Percentiles rank a stretch among this genome's conserved stretches.
Evolutionary conservation across 2,888 invertebrate species (phyloP).

Genomic region (Tetropium fuscum): DNA sequence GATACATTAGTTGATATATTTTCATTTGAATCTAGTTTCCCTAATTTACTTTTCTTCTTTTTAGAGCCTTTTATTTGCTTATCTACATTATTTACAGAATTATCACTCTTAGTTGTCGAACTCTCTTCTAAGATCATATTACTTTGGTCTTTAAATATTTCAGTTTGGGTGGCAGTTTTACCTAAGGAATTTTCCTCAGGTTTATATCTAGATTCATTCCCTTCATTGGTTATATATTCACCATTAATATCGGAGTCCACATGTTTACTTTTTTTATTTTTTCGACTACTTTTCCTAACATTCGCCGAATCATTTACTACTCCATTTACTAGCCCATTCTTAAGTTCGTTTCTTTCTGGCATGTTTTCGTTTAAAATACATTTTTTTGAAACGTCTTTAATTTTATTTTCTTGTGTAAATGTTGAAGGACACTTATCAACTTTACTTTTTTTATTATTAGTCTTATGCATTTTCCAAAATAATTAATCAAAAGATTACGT

Average conservation of each 20-base stretch:
- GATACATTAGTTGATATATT: constrained; percentile 46
- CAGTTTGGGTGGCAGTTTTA: constrained; percentile 27
- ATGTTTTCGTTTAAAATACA: constrained; percentile 41
- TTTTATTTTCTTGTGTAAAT: constrained; percentile 38
- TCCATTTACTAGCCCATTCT: constrained; percentile 52
- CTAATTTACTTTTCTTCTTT: constrained; percentile 46
- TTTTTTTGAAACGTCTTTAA: constrained; percentile 42
- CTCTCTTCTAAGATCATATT: constrained; percentile 39
- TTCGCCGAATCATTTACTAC: constrained; percentile 35
- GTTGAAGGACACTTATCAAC: constrained; percentile 52
- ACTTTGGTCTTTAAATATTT: constrained; percentile 43
- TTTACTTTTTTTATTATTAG: constrained; percentile 47
- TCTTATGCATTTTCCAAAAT: constrained; percentile 49
- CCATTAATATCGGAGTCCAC: constrained; percentile 39
- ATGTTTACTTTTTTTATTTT: constrained; percentile 45
- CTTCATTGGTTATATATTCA: constrained; percentile 37
- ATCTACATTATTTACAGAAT: constrained; percentile 46
- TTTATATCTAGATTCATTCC: constrained; percentile 34
- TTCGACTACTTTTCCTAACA: constrained; percentile 39
- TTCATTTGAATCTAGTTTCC: constrained; percentile 51
- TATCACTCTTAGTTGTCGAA: constrained; percentile 37
- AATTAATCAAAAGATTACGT: constrained; percentile 12
- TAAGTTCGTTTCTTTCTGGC: constrained; percentile 35
- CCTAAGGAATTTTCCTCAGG: constrained; percentile 35
- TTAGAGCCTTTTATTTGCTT: constrained; percentile 45